phyloP scores from a whole-genome alignment of 2,113 vertebrate genomes.

The Labeo rohita region DNA sequence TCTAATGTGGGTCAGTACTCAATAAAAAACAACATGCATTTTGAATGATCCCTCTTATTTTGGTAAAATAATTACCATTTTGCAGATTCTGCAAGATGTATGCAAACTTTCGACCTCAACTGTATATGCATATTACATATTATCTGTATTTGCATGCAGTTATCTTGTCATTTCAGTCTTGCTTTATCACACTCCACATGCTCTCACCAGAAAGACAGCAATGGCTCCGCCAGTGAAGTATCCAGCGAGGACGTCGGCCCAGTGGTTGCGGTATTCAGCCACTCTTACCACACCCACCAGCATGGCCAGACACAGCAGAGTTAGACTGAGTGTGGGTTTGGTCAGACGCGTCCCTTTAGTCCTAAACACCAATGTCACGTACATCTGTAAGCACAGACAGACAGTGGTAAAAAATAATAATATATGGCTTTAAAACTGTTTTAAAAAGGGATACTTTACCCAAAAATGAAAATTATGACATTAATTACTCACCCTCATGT shows the following conservation, averaged over 20 bases:
- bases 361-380: slow-evolving; percentile 85
- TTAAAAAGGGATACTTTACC: neutral
- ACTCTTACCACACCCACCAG: slow-evolving; percentile 88
- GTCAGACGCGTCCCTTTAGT: slow-evolving; percentile 89
- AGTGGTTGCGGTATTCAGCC: slow-evolving; percentile 90
- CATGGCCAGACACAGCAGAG: slow-evolving; percentile 85
- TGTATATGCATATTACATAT: neutral
- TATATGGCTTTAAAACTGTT: neutral
- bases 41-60: too few species aligned
- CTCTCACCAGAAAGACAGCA: slow-evolving; percentile 86
- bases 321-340: slow-evolving; percentile 86
- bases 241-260: slow-evolving; percentile 87
- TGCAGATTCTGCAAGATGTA: too few species aligned
- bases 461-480: too few species aligned
- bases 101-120: too few species aligned
- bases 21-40: too few species aligned
- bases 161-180: neutral
- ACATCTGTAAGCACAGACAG: slow-evolving; percentile 80
- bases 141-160: neutral
- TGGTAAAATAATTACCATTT: too few species aligned
- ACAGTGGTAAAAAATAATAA: neutral
- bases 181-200: slow-evolving; percentile 8
- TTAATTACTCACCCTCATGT: too few species aligned
- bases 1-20: too few species aligned
- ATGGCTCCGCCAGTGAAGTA: slow-evolving; percentile 87